phyloP scores from a whole-genome alignment of 2,888 invertebrate species.

The Iphiclides podalirius region DNA sequence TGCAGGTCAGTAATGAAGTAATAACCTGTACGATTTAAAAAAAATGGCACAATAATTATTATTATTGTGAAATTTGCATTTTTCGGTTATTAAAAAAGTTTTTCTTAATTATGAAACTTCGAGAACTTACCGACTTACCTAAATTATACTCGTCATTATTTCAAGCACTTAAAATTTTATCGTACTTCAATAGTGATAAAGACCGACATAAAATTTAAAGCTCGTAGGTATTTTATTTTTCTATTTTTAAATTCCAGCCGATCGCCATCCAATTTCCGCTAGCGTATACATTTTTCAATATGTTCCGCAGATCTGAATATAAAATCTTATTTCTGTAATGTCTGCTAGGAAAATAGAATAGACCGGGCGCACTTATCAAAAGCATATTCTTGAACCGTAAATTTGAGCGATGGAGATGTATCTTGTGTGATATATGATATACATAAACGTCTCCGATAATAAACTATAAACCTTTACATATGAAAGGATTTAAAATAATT shows the following conservation, averaged over 20 bases:
- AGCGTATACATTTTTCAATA: slow-evolving; percentile 41
- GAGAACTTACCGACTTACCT: too few relatives aligned
- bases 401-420: neutral
- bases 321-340: slow-evolving; percentile 33
- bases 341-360: slow-evolving; percentile 24
- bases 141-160: too few relatives aligned
- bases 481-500: neutral
- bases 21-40: too few relatives aligned
- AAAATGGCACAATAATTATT: too few relatives aligned
- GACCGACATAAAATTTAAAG: slow-evolving; percentile 7
- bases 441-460: neutral
- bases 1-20: too few relatives aligned
- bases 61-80: too few relatives aligned
- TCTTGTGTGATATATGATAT: neutral
- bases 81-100: too few relatives aligned
- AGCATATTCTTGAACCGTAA: slow-evolving; percentile 6
- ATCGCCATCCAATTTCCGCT: slow-evolving; percentile 38
- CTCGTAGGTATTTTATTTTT: slow-evolving; percentile 22
- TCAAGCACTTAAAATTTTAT: too few relatives aligned
- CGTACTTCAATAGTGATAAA: neutral
- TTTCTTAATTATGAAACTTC: too few relatives aligned
- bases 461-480: neutral
- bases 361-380: slow-evolving; percentile 26
- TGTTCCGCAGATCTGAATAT: slow-evolving; percentile 37
- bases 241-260: slow-evolving; percentile 30